phyloP scores from a whole-genome alignment of 1,140 invertebrate genomes.

The Plectrocnemia conspersa region DNA sequence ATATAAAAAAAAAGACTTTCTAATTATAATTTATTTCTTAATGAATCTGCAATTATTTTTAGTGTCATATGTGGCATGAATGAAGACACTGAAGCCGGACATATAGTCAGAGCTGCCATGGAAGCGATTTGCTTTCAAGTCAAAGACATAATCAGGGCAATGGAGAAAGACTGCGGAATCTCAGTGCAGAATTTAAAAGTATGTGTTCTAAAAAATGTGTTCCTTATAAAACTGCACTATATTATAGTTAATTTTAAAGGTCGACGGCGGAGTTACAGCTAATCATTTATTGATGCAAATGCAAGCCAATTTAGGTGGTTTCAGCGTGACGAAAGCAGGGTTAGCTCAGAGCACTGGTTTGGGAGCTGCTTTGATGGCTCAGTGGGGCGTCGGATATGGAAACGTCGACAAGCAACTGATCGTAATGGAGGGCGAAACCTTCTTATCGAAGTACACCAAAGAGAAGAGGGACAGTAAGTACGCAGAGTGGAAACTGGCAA shows the following conservation, averaged over 20 bases:
- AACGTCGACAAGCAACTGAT: constrained; percentile 37
- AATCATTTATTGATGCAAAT: constrained; percentile 83
- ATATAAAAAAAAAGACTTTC: too few species aligned
- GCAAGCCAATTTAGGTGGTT: constrained; percentile 54
- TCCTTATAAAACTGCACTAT: constrained; percentile 46
- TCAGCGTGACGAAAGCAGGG: constrained; percentile 63
- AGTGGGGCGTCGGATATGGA: constrained; percentile 57
- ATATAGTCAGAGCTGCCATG: constrained; percentile 83
- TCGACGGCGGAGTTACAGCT: constrained; percentile 90
- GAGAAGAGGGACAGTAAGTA: constrained; percentile 69
- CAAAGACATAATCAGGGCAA: constrained; percentile 77
- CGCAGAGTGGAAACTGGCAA: constrained; percentile 79
- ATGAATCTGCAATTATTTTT: constrained; percentile 32
- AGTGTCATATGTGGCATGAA: constrained; percentile 72
- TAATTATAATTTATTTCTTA: constrained; percentile 10
- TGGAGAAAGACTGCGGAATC: constrained; percentile 81
- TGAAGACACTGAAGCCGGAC: constrained; percentile 71
- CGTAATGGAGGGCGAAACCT: constrained; percentile 58
- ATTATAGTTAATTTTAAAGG: constrained; percentile 56
- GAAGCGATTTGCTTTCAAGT: constrained; percentile 92
- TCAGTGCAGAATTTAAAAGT: constrained; percentile 66
- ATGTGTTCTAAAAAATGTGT: constrained; percentile 1
- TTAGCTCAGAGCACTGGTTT: constrained; percentile 83
- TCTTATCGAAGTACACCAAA: constrained; percentile 61
- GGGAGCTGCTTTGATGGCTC: constrained; percentile 78